Evolutionary conservation across 1,140 invertebrate genomes (phyloP).

Genomic region (Drosophila ercepeae): DNA sequence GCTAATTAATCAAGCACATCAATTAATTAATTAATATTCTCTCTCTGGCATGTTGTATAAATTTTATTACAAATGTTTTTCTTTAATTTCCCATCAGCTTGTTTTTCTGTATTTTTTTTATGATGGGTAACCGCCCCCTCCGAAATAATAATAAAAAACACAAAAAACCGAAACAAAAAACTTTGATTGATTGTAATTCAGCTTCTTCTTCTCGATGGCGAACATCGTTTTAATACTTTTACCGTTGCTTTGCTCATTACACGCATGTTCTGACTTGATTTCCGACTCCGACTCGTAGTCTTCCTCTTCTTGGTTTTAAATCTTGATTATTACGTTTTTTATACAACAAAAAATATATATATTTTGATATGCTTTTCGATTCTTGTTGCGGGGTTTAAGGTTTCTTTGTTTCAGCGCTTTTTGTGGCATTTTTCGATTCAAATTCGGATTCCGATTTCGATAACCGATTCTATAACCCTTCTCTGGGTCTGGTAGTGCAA

Average conservation of each 20-base stretch:
- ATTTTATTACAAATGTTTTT: neutral
- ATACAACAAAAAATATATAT: too few relatives aligned
- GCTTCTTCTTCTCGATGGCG: slow-evolving; percentile 6
- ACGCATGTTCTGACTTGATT: slow-evolving; percentile 57
- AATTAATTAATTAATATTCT: neutral
- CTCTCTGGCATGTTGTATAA: neutral
- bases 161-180: too few relatives aligned
- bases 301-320: slow-evolving; percentile 4
- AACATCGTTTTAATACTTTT: slow-evolving; percentile 54
- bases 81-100: neutral
- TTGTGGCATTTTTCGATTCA: slow-evolving; percentile 13
- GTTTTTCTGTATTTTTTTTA: slow-evolving; percentile 3
- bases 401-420: slow-evolving; percentile 10
- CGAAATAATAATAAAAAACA: slow-evolving; percentile 1
- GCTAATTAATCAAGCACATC: neutral
- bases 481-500: slow-evolving; percentile 46
- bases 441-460: slow-evolving; percentile 9
- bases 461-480: too few relatives aligned
- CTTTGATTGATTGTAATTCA: slow-evolving; percentile 30
- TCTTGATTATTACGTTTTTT: slow-evolving; percentile 22
- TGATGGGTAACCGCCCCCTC: slow-evolving; percentile 12
- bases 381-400: neutral
- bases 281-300: neutral
- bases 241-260: slow-evolving; percentile 64
- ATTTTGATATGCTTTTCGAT: slow-evolving; percentile 6